These are phyloP conservation scores for Sinonovacula constricta DNA, from an alignment of 1,140 invertebrate genomes.

Conservation along the genomic window DNA sequence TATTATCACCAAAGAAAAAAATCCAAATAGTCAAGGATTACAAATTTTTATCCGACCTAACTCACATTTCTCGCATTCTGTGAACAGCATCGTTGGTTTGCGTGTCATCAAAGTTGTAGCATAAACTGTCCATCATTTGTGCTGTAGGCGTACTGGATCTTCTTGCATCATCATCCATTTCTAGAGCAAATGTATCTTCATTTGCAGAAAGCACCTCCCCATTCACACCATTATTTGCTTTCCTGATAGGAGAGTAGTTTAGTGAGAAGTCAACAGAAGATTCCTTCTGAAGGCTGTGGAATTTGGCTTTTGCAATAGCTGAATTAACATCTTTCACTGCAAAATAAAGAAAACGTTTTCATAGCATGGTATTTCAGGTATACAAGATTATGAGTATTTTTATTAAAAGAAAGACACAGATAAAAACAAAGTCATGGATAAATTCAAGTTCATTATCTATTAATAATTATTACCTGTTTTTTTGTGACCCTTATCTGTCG, in stretches of 20 bases:
- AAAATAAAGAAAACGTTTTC: no score
- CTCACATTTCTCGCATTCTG: conserved; percentile 44
- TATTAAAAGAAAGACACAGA: no score
- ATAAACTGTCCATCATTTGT: conserved; percentile 10
- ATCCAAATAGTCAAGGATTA: no score
- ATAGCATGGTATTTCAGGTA: no score
- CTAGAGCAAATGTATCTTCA: conserved; percentile 49
- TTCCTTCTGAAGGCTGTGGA: neutral
- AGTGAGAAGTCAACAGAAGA: conserved; percentile 17
- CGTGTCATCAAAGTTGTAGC: conserved; percentile 21
- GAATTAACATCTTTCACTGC: conserved; percentile 26
- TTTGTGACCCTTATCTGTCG: no score
- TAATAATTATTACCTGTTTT: no score
- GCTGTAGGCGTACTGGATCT: conserved; percentile 45
- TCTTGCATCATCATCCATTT: conserved; percentile 47
- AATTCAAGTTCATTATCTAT: no score
- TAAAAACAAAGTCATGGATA: no score
- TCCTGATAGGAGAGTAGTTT: conserved; percentile 37
- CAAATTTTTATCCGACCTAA: no score
- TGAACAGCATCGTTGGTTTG: conserved; percentile 26
- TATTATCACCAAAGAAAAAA: no score
- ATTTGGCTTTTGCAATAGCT: neutral
- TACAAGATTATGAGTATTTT: no score
- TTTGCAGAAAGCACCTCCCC: conserved; percentile 31
- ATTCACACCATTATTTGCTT: conserved; percentile 14